A percentile compares a stretch with the other conserved stretches of the same genome.
Evolutionary conservation across 2,797 vertebrate genomes (phyloP).

Genomic region (Cuculus canorus): DNA sequence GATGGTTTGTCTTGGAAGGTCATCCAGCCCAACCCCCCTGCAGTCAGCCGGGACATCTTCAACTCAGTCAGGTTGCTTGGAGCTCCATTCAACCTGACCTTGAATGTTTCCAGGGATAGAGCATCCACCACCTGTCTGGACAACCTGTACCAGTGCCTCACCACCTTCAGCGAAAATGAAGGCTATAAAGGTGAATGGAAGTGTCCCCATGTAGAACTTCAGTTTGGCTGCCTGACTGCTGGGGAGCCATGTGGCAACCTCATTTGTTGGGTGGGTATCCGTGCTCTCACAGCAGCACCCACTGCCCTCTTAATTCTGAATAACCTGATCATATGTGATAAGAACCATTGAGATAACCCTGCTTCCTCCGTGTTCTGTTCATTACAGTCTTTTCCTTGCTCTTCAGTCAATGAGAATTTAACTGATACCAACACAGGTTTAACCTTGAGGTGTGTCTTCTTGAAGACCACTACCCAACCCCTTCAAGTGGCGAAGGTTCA

Average conservation of each 20-base stretch:
- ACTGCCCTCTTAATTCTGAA: not conserved
- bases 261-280: not conserved
- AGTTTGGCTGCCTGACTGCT: accelerated
- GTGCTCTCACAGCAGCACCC: not conserved
- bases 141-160: too few species aligned
- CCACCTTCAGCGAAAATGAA: too few species aligned
- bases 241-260: not conserved
- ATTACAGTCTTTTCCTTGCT: not conserved
- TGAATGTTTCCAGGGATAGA: too few species aligned
- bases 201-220: accelerated
- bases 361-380: not conserved
- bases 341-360: not conserved
- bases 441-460: not conserved
- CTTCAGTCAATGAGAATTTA: not conserved
- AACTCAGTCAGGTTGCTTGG: too few species aligned
- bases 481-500: not conserved
- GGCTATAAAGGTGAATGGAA: not conserved
- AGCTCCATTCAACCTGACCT: too few species aligned
- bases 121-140: too few species aligned
- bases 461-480: not conserved
- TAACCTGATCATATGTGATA: not conserved
- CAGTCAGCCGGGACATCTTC: too few species aligned
- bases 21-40: too few species aligned
- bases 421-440: not conserved
- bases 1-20: too few species aligned